phyloP scores from a whole-genome alignment of 1,140 invertebrate species.

The Drosophila tristis region DNA sequence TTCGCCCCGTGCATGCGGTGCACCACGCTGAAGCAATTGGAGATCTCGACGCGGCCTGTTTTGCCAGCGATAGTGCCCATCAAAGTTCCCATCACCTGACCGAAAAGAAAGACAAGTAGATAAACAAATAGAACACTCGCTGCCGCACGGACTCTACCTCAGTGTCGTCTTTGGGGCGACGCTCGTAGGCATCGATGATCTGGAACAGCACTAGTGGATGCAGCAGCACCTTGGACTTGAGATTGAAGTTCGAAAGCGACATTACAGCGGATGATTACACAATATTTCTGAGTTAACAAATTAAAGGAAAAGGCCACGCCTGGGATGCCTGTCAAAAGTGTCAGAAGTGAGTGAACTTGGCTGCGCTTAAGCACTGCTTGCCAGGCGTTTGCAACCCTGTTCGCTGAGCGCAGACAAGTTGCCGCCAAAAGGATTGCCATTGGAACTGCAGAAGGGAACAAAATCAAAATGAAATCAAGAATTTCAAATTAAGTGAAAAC shows the following conservation, averaged over 20 bases:
- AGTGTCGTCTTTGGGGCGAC: conserved; percentile 40
- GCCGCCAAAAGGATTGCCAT: too few species aligned
- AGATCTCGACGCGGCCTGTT: conserved; percentile 53
- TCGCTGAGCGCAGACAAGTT: neutral
- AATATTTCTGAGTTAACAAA: neutral
- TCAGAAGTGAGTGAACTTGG: conserved; percentile 37
- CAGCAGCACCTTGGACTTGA: conserved; percentile 50
- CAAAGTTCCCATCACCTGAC: conserved; percentile 56
- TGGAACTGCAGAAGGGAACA: too few species aligned
- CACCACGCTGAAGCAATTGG: conserved; percentile 51
- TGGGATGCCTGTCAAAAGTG: too few species aligned
- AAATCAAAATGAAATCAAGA: too few species aligned
- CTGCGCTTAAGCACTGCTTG: conserved; percentile 24
- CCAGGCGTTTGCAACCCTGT: neutral
- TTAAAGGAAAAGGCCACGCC: neutral
- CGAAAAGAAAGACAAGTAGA: neutral
- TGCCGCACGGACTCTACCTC: too few species aligned
- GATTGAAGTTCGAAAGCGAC: conserved; percentile 39
- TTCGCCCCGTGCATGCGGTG: conserved; percentile 47
- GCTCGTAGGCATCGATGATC: conserved; percentile 64
- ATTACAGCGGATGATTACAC: conserved; percentile 1
- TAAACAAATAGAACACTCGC: neutral
- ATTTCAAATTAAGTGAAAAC: conserved; percentile 8
- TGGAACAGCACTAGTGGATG: conserved; percentile 68
- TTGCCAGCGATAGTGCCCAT: conserved; percentile 42